Percentiles rank a stretch among this genome's conserved stretches.
Evolutionary conservation across 2,888 invertebrate genomes (phyloP).

Genomic region (Euproctis similis): DNA sequence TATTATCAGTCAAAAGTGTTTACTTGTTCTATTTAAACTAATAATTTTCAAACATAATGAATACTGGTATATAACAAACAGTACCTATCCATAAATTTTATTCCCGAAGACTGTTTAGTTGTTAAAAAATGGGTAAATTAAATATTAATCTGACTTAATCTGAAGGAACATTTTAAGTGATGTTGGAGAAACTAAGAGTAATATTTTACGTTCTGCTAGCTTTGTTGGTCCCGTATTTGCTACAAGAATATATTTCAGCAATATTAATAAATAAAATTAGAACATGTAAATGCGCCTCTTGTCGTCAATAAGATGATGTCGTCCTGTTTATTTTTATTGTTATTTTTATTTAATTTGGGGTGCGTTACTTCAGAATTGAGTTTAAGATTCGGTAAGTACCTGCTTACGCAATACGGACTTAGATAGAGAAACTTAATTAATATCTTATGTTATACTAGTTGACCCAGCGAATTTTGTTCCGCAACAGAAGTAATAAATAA

Average conservation of each 20-base stretch:
- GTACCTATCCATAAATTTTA: background rate
- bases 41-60: background rate
- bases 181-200: slow-evolving; percentile 59
- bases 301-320: slow-evolving; percentile 28
- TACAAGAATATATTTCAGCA: slow-evolving; percentile 62
- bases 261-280: slow-evolving; percentile 54
- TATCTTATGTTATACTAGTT: too few species aligned
- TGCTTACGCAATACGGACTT: too few species aligned
- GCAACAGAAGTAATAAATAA: too few species aligned
- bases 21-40: background rate
- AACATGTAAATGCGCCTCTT: slow-evolving; percentile 40
- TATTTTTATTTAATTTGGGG: slow-evolving; percentile 42
- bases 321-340: slow-evolving; percentile 31
- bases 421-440: too few species aligned
- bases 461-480: too few species aligned
- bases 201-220: slow-evolving; percentile 57
- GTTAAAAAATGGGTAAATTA: background rate
- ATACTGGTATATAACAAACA: background rate
- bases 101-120: background rate
- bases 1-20: background rate
- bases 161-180: slow-evolving; percentile 12
- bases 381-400: slow-evolving; percentile 48
- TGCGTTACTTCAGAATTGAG: slow-evolving; percentile 53
- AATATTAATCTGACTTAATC: too few species aligned
- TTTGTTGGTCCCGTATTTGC: slow-evolving; percentile 54